These are phyloP conservation scores for Nasonia giraulti DNA, from an alignment of 1,140 invertebrate species.

Conservation along the genomic window DNA sequence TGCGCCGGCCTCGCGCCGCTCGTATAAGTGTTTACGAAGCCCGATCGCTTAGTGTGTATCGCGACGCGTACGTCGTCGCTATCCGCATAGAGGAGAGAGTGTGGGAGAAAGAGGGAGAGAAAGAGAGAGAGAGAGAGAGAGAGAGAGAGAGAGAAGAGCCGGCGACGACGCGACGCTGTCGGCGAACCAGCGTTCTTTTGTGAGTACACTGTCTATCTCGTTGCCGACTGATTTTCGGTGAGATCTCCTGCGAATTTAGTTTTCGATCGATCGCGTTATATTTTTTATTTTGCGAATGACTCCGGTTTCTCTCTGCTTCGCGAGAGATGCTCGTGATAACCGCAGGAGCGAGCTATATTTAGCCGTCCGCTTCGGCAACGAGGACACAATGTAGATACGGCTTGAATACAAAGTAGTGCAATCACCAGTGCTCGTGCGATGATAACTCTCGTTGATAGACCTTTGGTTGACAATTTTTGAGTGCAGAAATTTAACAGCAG, in stretches of 20 bases:
- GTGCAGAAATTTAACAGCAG: no score
- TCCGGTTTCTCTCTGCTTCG: no score
- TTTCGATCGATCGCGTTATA: no score
- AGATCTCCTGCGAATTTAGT: no score
- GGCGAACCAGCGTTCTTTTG: neutral
- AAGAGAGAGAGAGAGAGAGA: no score
- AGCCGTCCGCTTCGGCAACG: neutral
- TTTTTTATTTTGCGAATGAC: no score
- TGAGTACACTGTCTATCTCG: constrained; percentile 3
- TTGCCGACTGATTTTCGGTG: no score
- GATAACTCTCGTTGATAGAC: no score
- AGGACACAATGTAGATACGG: neutral
- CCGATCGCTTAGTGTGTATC: constrained; percentile 17
- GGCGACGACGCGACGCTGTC: neutral
- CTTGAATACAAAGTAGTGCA: no score
- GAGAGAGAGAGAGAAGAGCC: neutral
- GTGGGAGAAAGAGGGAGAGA: neutral
- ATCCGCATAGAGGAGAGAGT: neutral
- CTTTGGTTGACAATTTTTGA: no score
- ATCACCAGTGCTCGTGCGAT: no score
- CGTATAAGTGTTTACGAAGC: constrained; percentile 11
- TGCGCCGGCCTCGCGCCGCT: neutral
- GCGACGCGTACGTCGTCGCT: neutral
- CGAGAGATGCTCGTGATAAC: no score
- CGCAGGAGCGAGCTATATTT: neutral